Percentiles rank a stretch among this genome's conserved stretches.
phyloP scores from a whole-genome alignment of 1,140 invertebrate genomes.

The Drosophila orosa region DNA sequence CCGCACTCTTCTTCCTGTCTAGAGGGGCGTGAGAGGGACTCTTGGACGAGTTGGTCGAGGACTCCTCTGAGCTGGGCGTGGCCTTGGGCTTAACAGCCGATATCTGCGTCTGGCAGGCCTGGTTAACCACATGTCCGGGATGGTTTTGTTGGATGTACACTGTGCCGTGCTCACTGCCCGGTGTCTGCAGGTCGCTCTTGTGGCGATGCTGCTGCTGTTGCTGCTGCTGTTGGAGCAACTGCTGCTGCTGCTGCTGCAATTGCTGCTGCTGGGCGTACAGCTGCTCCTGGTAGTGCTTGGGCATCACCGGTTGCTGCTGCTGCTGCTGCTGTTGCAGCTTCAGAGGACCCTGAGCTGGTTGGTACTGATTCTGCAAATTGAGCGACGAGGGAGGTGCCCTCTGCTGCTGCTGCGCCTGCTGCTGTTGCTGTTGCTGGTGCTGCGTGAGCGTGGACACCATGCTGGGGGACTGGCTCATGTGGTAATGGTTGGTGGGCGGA shows the following conservation, averaged over 20 bases:
- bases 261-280: conserved; percentile 65
- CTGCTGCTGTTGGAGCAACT: conserved; percentile 65
- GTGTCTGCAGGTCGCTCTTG: conserved; percentile 66
- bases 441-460: conserved; percentile 66
- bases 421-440: conserved; percentile 56
- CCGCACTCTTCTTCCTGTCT: conserved; percentile 87
- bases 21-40: conserved; percentile 85
- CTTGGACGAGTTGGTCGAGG: conserved; percentile 69
- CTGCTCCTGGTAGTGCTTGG: conserved; percentile 75
- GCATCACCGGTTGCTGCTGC: conserved; percentile 50
- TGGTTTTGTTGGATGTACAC: conserved; percentile 84
- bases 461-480: conserved; percentile 80
- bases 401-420: conserved; percentile 52
- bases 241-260: conserved; percentile 68
- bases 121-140: conserved; percentile 83
- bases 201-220: conserved; percentile 80
- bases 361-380: conserved; percentile 76
- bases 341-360: conserved; percentile 72
- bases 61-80: conserved; percentile 80
- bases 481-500: conserved; percentile 82
- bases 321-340: conserved; percentile 66
- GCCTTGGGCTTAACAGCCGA: conserved; percentile 72
- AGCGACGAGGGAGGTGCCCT: conserved; percentile 77
- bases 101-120: conserved; percentile 83
- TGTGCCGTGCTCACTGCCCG: conserved; percentile 78